These are phyloP conservation scores for Chelonoidis abingdonii DNA, from an alignment of 2,113 vertebrate genomes.

Conservation along the genomic window DNA sequence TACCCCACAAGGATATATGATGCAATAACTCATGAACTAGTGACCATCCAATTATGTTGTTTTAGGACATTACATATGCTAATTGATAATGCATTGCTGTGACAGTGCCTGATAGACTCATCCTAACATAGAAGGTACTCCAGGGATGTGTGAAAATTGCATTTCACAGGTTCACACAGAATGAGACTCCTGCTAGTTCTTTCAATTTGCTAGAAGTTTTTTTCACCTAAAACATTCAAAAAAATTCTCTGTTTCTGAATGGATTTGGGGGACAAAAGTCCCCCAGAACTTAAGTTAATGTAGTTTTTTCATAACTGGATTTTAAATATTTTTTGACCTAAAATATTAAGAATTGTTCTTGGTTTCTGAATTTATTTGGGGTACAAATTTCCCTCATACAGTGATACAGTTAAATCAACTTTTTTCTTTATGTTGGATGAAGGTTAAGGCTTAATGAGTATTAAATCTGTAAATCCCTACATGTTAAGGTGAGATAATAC, in stretches of 20 bases:
- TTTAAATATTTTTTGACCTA: neutral
- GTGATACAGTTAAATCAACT: neutral
- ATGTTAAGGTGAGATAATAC: neutral
- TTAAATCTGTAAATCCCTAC: neutral
- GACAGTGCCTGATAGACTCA: neutral
- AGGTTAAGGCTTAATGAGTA: neutral
- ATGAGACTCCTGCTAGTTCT: neutral
- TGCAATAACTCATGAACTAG: neutral
- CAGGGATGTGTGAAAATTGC: neutral
- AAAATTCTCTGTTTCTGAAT: no score
- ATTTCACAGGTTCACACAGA: neutral
- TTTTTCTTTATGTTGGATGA: neutral
- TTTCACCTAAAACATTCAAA: no score
- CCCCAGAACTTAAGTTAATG: neutral
- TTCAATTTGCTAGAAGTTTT: neutral
- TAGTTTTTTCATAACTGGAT: neutral
- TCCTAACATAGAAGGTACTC: neutral
- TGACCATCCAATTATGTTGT: neutral
- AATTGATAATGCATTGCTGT: neutral
- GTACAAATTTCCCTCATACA: neutral
- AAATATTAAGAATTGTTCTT: neutral
- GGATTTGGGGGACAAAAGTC: no score
- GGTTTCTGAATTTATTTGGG: neutral
- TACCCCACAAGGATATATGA: neutral
- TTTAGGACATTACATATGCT: neutral